Evolutionary conservation across 2,888 invertebrate genomes (phyloP), one percentile per base, ranked within the genome.

Genomic region (Xestia sexstrigata): DNA sequence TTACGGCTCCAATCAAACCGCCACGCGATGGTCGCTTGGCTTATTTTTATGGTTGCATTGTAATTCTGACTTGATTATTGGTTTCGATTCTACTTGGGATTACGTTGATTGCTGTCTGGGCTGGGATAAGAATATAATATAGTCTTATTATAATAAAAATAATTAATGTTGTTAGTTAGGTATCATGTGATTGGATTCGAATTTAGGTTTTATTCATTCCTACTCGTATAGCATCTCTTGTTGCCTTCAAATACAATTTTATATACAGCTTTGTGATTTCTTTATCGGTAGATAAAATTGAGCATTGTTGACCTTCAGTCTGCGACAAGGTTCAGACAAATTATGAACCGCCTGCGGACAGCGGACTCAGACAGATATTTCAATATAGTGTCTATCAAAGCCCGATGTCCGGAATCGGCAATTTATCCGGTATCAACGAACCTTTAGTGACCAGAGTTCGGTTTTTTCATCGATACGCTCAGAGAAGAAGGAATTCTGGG

Each of bases 41-140:
- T 70, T 73, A 58, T 78, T 87, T 86, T 75, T 82, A 87, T 74
- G 77, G 70, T 52, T 78, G 78, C 69, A 75, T 74, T 84, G 67
- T 68, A 39, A 70, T 70, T 60, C 62, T 17, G 30, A 30, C 42
- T 58, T 49, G 47, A 74, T 69, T 72, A 81, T 81, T 73, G 52
- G 72, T 67, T 68, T 73, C 52, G 15, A 30, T 55, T 60, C 15
- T 17, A 63, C 20, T 49, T 47, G 15, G 69, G 62, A 49, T 52
- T 69, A 8, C 20, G 49, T 39, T 72, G 71, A 52, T 76, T 60
- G 15, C 30, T 81, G 30, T 49, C 49, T 70, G 15, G 26, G 0
- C 8, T 9, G 26, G 9, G 30, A 35, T 58, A 20, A 47, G 66
- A 9, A 20, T 47, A 49, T 8, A 23, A 49, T 49, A 49, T 39